Conservation (phyloP, 37 sponge, comb jelly and placozoan genomes). For the Eunapius fragilis region DNA sequence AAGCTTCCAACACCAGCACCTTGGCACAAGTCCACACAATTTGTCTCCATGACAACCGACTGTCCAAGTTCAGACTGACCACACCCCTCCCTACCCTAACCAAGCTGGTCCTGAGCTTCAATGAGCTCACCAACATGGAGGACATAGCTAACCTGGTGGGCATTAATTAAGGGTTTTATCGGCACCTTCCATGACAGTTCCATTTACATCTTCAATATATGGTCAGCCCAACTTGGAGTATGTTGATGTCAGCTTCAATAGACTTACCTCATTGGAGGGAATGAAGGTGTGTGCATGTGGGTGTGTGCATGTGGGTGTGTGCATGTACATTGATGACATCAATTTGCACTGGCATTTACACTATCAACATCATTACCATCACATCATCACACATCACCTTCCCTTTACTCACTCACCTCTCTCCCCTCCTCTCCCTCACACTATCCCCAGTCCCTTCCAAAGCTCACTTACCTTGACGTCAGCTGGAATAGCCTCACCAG, state of each 20-base stretch:
- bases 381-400: background rate
- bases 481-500: conserved; percentile 84
- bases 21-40: background rate
- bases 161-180: background rate
- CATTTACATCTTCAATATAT: background rate
- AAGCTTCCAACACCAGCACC: too few relatives aligned
- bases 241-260: conserved; percentile 81
- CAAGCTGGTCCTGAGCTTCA: conserved; percentile 56
- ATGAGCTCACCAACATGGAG: conserved; percentile 60
- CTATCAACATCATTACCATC: background rate
- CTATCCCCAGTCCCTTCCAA: conserved; percentile 53
- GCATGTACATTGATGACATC: conserved; percentile 19
- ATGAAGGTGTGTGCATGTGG: conserved; percentile 62
- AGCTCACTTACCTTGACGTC: conserved; percentile 67
- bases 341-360: too few relatives aligned
- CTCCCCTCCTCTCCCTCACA: background rate
- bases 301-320: conserved; percentile 37
- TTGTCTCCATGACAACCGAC: conserved; percentile 61
- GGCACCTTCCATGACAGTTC: too few relatives aligned
- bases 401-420: background rate
- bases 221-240: conserved; percentile 59
- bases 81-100: conserved; percentile 39
- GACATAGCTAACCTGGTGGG: conserved; percentile 69
- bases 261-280: conserved; percentile 75
- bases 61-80: conserved; percentile 62